phyloP scores from a whole-genome alignment of 2,113 vertebrate species.

The Macheiramphus alcinus region DNA sequence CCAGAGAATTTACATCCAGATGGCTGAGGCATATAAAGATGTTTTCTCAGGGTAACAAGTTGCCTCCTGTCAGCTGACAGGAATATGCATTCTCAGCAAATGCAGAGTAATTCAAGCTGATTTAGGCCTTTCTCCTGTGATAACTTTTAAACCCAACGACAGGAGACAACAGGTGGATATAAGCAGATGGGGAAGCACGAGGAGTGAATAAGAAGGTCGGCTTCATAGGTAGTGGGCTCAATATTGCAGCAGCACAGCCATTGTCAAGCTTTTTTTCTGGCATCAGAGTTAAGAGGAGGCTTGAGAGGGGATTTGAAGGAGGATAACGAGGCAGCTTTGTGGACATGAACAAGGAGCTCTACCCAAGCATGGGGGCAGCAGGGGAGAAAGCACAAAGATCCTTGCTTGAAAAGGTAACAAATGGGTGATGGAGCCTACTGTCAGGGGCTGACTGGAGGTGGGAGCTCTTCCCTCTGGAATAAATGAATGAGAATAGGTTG shows the following conservation, averaged over 20 bases:
- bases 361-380: conserved; percentile 66
- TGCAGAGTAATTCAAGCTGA: conserved; percentile 22
- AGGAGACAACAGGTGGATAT: conserved; percentile 48
- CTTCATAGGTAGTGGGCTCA: conserved; percentile 44
- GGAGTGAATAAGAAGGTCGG: conserved; percentile 43
- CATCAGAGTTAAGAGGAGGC: conserved; percentile 54
- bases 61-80: conserved; percentile 16
- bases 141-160: conserved; percentile 16
- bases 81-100: conserved; percentile 33
- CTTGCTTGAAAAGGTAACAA: conserved; percentile 64
- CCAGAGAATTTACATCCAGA: conserved; percentile 36
- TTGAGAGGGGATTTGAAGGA: conserved; percentile 62
- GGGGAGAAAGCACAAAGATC: conserved; percentile 66
- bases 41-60: conserved; percentile 54
- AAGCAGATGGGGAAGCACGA: conserved; percentile 33
- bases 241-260: conserved; percentile 28
- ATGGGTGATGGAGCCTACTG: conserved; percentile 62
- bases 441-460: conserved; percentile 64
- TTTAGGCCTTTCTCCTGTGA: conserved; percentile 31
- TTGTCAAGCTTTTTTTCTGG: conserved; percentile 46
- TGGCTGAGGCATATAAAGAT: conserved; percentile 18
- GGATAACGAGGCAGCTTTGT: conserved; percentile 63
- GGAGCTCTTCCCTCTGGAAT: conserved; percentile 60
- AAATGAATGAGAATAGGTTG: conserved; percentile 65
- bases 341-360: conserved; percentile 61